These are phyloP conservation scores for Antitype chi DNA, from an alignment of 2,888 invertebrate genomes.

Conservation along the genomic window DNA sequence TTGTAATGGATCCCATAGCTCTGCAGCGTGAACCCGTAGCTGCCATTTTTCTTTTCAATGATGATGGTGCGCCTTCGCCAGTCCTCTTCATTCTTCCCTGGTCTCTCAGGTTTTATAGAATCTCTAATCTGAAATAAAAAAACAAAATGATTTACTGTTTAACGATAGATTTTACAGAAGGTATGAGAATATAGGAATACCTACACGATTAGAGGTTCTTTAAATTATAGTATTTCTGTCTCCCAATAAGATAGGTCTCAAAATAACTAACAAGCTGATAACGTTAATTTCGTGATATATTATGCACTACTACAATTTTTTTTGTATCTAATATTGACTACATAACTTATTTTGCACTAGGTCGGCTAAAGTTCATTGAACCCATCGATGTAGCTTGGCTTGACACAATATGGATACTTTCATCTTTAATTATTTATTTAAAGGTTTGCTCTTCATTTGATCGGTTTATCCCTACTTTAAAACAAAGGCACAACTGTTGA, in stretches of 20 bases:
- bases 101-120: constrained; percentile 83
- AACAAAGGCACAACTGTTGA: not conserved
- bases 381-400: constrained; percentile 1
- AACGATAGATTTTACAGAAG: not conserved
- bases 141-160: not conserved
- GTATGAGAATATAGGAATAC: not conserved
- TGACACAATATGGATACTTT: not conserved
- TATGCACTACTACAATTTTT: not conserved
- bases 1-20: constrained; percentile 99
- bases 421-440: not conserved
- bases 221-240: not conserved
- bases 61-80: constrained; percentile 97
- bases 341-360: constrained; percentile 20
- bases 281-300: constrained; percentile 19
- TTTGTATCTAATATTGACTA: not conserved
- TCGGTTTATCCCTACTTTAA: constrained; percentile 3
- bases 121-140: constrained; percentile 80
- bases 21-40: constrained; percentile 98
- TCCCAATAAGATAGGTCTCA: constrained; percentile 16
- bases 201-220: not conserved
- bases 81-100: constrained; percentile 92
- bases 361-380: constrained; percentile 35
- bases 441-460: not conserved
- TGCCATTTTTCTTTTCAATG: constrained; percentile 96
- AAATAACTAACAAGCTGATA: constrained; percentile 29